phyloP scores from a whole-genome alignment of 2,113 vertebrate species.

The Phycodurus eques region DNA sequence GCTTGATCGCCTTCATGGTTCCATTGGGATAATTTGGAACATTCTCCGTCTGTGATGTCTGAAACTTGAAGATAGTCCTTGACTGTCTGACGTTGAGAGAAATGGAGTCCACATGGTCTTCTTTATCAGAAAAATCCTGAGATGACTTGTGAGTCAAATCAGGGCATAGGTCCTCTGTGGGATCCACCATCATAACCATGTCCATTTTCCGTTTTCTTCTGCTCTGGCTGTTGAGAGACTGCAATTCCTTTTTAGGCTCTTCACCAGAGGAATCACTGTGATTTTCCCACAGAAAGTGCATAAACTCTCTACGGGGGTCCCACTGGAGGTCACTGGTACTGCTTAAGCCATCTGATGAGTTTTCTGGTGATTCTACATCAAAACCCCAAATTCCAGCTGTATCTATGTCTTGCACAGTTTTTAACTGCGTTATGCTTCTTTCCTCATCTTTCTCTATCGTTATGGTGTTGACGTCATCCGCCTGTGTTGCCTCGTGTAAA shows the following conservation, averaged over 20 bases:
- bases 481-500: slow-evolving; percentile 81
- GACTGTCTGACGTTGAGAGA: slow-evolving; percentile 47
- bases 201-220: slow-evolving; percentile 94
- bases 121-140: slow-evolving; percentile 75
- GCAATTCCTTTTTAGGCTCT: slow-evolving; percentile 73
- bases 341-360: slow-evolving; percentile 84
- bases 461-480: slow-evolving; percentile 79
- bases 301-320: slow-evolving; percentile 90
- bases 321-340: slow-evolving; percentile 79
- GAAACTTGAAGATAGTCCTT: slow-evolving; percentile 78
- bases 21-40: slow-evolving; percentile 76
- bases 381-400: slow-evolving; percentile 80
- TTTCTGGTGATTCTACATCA: slow-evolving; percentile 78
- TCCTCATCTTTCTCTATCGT: slow-evolving; percentile 80
- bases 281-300: slow-evolving; percentile 89
- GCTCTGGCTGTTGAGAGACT: slow-evolving; percentile 69
- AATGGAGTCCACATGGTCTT: slow-evolving; percentile 72
- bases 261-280: slow-evolving; percentile 79
- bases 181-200: slow-evolving; percentile 90
- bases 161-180: slow-evolving; percentile 84
- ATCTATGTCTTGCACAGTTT: slow-evolving; percentile 82
- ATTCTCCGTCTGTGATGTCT: slow-evolving; percentile 76
- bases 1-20: slow-evolving; percentile 84
- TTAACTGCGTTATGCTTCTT: slow-evolving; percentile 86
- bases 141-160: slow-evolving; percentile 78